Evolutionary conservation across 1,140 invertebrate species (phyloP), one percentile per base, ranked within the genome.

Genomic region (Sminthurinus signatus): DNA sequence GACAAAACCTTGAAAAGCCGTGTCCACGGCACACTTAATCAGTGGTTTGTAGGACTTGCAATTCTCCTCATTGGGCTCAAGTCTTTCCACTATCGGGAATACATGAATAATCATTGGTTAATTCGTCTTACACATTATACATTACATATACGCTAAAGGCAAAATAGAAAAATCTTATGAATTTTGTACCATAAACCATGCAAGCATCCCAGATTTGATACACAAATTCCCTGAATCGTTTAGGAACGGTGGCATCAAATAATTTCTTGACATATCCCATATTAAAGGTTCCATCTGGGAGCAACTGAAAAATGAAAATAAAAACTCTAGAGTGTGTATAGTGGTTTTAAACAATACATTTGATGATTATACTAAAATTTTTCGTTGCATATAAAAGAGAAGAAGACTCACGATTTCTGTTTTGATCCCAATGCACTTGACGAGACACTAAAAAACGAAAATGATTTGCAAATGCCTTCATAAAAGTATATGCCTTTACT

Each of bases 361-460:
- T 10, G 44, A 25, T 21, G 10, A 21, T 4, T 48, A 48, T 25
- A 25, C 8, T 21, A n/a, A n/a, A n/a, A n/a, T n/a, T n/a, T n/a
- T n/a, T n/a, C n/a, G n/a, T n/a, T n/a, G n/a, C n/a, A n/a, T n/a
- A n/a, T n/a, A n/a, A n/a, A n/a, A n/a, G n/a, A n/a, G n/a, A n/a
- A n/a, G n/a, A n/a, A n/a, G n/a, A n/a, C 44, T 48, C 44, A 48
- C 44, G 8, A 48, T 25, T 8, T 48, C 23, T n/a, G n/a, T 12
- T 48, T 48, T 48, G 23, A 25, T 48, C n/a, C 44, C 44, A 48
- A 48, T 48, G 44, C 44, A 48, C 8, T 25, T n/a, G 5, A 48
- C 44, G n/a, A 48, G 17, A 25, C 44, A 48, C 44, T 48, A 48
- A 48, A 19, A 48, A 48, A n/a, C 10, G 5, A 21, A n/a, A 48